phyloP scores from a whole-genome alignment of 1,140 invertebrate genomes.

The Scaptomyza montana region DNA sequence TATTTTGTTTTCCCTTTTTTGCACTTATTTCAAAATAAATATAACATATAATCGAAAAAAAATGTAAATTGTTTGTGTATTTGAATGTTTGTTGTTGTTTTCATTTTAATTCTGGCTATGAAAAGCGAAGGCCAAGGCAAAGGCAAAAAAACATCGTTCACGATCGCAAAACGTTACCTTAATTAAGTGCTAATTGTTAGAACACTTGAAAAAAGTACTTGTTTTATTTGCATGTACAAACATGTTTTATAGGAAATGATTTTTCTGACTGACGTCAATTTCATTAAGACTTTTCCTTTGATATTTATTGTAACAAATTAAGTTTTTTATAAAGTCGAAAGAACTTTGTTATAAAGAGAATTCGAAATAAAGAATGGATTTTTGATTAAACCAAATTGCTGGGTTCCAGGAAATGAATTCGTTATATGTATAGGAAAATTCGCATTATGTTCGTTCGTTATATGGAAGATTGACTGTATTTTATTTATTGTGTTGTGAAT shows the following conservation, averaged over 20 bases:
- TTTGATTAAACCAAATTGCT: too few relatives aligned
- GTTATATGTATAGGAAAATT: too few relatives aligned
- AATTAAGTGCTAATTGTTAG: slow-evolving; percentile 57
- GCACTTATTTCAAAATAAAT: neutral
- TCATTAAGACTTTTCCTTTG: slow-evolving; percentile 22
- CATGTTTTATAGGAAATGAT: neutral
- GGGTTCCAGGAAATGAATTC: too few relatives aligned
- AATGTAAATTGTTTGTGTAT: too few relatives aligned
- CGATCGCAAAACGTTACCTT: slow-evolving; percentile 35
- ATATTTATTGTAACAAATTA: neutral
- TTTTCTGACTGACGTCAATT: slow-evolving; percentile 44
- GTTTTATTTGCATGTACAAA: slow-evolving; percentile 23
- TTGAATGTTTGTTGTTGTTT: slow-evolving; percentile 16
- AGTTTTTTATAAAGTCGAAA: too few relatives aligned
- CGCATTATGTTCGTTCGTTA: too few relatives aligned
- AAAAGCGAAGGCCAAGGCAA: slow-evolving; percentile 31
- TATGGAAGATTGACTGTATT: too few relatives aligned
- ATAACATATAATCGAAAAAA: too few relatives aligned
- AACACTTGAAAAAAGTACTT: slow-evolving; percentile 32
- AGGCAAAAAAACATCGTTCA: slow-evolving; percentile 5
- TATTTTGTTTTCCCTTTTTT: too few relatives aligned
- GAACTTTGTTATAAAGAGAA: too few relatives aligned
- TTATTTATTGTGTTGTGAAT: too few relatives aligned
- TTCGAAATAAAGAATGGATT: too few relatives aligned
- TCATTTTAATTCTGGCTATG: neutral